Percentiles rank a stretch among this genome's conserved stretches.
Conservation (phyloP, 1,140 invertebrate genomes). For the Theocolax elegans region DNA sequence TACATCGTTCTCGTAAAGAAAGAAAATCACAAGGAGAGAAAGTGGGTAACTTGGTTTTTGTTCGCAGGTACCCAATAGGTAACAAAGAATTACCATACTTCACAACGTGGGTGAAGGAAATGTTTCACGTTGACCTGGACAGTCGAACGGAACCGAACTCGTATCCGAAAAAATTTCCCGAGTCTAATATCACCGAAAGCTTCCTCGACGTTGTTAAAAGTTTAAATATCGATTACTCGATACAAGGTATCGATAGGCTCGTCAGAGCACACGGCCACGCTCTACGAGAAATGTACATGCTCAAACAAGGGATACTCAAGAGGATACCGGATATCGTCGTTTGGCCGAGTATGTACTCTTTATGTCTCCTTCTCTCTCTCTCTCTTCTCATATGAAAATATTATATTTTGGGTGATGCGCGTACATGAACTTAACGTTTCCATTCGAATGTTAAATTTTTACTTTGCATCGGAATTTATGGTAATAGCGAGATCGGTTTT, state of each 20-base stretch:
- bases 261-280: constrained; percentile 96
- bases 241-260: constrained; percentile 84
- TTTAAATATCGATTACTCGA: constrained; percentile 78
- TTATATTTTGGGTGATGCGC: too few species aligned
- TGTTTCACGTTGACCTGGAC: constrained; percentile 75
- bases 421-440: too few species aligned
- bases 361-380: background rate
- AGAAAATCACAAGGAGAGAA: too few species aligned
- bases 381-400: too few species aligned
- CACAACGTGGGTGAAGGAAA: constrained; percentile 81
- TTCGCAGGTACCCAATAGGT: constrained; percentile 84
- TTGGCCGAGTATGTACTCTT: constrained; percentile 80
- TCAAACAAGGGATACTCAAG: constrained; percentile 78
- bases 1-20: too few species aligned
- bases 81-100: constrained; percentile 82
- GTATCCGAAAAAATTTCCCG: constrained; percentile 69
- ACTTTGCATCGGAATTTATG: too few species aligned
- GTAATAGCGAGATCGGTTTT: too few species aligned
- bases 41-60: too few species aligned
- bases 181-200: constrained; percentile 67
- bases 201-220: constrained; percentile 74
- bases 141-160: constrained; percentile 63
- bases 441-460: too few species aligned
- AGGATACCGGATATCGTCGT: constrained; percentile 94
- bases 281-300: constrained; percentile 85